Conservation (phyloP, 2,113 vertebrate species). For the Aspiorhynchus laticeps region DNA sequence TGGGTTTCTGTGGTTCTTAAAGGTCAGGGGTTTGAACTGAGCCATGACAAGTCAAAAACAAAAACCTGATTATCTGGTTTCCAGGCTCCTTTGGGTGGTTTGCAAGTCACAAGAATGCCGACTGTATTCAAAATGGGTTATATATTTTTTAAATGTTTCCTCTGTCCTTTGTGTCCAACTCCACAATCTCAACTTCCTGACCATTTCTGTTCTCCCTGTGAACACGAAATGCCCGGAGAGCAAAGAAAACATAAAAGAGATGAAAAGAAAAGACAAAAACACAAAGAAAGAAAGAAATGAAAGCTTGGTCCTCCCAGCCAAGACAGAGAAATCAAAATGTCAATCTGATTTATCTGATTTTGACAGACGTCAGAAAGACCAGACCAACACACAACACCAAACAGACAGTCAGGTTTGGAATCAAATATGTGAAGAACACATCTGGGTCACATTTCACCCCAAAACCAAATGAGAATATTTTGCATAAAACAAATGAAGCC, state of each 20-base stretch:
- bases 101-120: not conserved
- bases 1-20: not conserved
- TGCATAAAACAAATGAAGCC: not conserved
- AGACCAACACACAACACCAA: not conserved
- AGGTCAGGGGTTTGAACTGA: not conserved
- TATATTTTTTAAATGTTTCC: constrained; percentile 20
- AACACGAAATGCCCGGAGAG: not conserved
- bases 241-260: not conserved
- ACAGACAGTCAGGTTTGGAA: not conserved
- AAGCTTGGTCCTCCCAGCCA: not conserved
- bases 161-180: constrained; percentile 30
- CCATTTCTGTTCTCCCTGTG: constrained; percentile 19
- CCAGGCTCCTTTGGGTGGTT: not conserved
- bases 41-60: not conserved
- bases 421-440: not conserved
- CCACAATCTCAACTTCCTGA: constrained; percentile 17
- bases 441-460: not conserved
- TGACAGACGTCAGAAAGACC: constrained; percentile 8
- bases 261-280: not conserved
- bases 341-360: not conserved
- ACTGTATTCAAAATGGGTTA: not conserved
- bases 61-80: constrained; percentile 14
- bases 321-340: not conserved
- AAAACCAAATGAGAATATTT: not conserved
- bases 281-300: constrained; percentile 4